These are phyloP conservation scores for Cryptus armator DNA, from an alignment of 2,888 invertebrate genomes.

Conservation along the genomic window DNA sequence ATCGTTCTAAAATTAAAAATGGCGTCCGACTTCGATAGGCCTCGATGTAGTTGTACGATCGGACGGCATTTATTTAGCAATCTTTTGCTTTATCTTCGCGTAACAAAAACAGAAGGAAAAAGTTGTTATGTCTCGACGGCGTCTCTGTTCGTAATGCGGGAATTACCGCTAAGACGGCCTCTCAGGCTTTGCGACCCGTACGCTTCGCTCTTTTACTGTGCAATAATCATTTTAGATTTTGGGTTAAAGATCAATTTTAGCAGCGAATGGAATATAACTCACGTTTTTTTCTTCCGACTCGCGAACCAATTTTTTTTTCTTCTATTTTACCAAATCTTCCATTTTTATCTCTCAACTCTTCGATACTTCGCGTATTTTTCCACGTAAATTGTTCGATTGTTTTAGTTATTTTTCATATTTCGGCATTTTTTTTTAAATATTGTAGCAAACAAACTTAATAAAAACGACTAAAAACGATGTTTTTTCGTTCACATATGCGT, in stretches of 20 bases:
- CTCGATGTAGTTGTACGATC: not conserved
- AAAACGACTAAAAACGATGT: no score
- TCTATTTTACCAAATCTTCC: no score
- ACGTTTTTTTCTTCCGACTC: no score
- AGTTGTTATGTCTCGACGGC: slow-evolving; percentile 31
- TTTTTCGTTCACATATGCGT: no score
- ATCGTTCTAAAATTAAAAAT: not conserved
- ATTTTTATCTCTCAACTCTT: no score
- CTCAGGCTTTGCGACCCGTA: not conserved
- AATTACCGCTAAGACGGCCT: not conserved
- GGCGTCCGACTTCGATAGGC: not conserved
- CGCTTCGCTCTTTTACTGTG: not conserved
- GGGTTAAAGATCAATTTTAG: not conserved
- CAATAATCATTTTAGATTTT: not conserved
- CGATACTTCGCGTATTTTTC: no score
- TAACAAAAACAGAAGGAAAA: not conserved
- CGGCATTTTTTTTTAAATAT: no score
- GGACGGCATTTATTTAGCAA: not conserved
- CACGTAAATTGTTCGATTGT: no score
- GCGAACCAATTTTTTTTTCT: no score
- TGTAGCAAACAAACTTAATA: no score
- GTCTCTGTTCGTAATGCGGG: not conserved
- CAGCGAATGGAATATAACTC: not conserved
- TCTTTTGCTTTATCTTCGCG: not conserved
- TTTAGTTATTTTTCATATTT: no score